These are phyloP conservation scores for Phoeniculus purpureus DNA, from an alignment of 2,797 vertebrate species.

Conservation along the genomic window DNA sequence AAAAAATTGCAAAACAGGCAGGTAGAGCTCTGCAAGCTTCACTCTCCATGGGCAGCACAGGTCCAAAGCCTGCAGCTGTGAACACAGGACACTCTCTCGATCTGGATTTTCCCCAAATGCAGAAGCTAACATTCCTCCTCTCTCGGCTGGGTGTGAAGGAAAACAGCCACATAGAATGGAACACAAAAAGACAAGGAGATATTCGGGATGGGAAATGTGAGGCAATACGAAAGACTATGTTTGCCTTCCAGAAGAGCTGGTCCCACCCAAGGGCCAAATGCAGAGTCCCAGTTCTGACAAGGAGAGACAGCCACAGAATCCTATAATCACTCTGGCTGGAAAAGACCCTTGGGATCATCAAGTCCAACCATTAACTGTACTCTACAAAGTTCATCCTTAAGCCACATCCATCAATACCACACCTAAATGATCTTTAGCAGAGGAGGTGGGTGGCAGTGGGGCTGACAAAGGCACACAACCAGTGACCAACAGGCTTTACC, in stretches of 20 bases:
- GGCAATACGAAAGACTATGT: fast-evolving
- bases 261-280: fast-evolving
- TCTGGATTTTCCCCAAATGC: neutral
- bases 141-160: neutral
- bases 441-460: neutral
- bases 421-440: no score
- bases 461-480: neutral
- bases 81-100: fast-evolving
- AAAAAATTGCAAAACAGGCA: neutral
- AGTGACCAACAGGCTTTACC: neutral
- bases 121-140: neutral
- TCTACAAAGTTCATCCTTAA: no score
- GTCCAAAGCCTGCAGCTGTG: neutral
- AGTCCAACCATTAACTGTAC: no score
- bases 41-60: neutral
- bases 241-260: neutral
- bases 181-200: neutral
- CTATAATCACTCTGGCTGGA: no score
- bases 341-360: no score
- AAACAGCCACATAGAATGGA: neutral
- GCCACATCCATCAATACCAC: no score
- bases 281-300: neutral
- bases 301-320: neutral
- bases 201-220: neutral
- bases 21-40: neutral